Evolutionary conservation across 1,140 invertebrate genomes (phyloP).

Genomic region (Apis cerana): DNA sequence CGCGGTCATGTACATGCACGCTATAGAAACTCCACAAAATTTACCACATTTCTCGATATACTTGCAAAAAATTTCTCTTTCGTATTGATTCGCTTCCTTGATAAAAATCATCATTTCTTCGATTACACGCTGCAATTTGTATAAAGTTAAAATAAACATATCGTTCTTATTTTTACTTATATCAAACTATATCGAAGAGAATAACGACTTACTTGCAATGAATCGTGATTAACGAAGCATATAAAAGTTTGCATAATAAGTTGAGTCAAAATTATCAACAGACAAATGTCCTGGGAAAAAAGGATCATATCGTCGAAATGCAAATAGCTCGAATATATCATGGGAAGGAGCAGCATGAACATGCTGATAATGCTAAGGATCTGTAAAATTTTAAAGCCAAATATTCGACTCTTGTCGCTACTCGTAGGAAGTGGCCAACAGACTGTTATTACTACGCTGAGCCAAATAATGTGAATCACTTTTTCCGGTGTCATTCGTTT

Average conservation of each 20-base stretch:
- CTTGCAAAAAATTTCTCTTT: constrained; percentile 17
- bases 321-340: constrained; percentile 1
- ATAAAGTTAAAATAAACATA: too few relatives aligned
- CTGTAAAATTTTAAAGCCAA: neutral
- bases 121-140: constrained; percentile 29
- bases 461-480: neutral
- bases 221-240: neutral
- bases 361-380: neutral
- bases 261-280: neutral
- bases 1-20: neutral
- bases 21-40: neutral
- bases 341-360: neutral
- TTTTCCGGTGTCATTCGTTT: constrained; percentile 15
- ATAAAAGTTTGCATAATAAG: neutral
- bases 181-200: neutral
- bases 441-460: neutral
- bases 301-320: neutral
- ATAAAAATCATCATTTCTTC: constrained; percentile 33
- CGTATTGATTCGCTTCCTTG: constrained; percentile 3
- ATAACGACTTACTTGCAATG: constrained; percentile 17
- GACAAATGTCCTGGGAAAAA: neutral
- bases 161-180: neutral
- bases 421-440: constrained; percentile 26
- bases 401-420: neutral
- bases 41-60: constrained; percentile 26